phyloP scores from a whole-genome alignment of 2,113 vertebrate genomes.

The Galemys pyrenaicus region DNA sequence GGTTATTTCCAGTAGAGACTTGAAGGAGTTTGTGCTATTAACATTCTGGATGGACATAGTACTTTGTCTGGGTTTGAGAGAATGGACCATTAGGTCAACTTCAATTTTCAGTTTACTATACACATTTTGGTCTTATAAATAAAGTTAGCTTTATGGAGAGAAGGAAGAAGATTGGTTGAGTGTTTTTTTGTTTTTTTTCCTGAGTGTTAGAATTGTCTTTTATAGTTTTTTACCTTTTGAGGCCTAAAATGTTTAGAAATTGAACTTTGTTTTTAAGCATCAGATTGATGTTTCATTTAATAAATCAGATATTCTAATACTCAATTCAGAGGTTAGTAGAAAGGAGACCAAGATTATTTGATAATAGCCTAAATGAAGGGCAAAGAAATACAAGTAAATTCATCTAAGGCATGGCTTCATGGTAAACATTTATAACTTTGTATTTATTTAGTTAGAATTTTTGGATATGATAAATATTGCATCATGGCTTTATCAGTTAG shows the following conservation, averaged over 20 bases:
- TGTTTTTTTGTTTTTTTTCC: conserved; percentile 22
- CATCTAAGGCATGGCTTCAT: background rate
- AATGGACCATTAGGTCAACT: background rate
- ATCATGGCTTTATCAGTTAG: background rate
- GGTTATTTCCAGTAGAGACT: background rate
- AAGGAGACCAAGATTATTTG: background rate
- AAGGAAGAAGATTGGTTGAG: background rate
- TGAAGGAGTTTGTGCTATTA: background rate
- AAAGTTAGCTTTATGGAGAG: background rate
- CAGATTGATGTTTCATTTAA: background rate
- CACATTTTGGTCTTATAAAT: background rate
- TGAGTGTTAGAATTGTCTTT: background rate
- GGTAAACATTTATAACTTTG: background rate
- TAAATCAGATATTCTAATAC: background rate
- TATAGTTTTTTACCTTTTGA: background rate
- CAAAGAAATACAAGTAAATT: background rate
- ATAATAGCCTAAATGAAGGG: background rate
- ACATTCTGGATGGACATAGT: background rate
- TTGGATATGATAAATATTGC: background rate
- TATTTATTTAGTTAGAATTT: background rate
- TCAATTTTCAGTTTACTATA: background rate
- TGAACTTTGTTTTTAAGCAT: background rate
- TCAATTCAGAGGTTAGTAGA: background rate
- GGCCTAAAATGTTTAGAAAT: background rate
- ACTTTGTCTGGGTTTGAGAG: background rate